Percentiles rank a stretch among this genome's conserved stretches.
These are phyloP conservation scores for Lontra canadensis DNA, from an alignment of 2,113 vertebrate species.

Conservation along the genomic window DNA sequence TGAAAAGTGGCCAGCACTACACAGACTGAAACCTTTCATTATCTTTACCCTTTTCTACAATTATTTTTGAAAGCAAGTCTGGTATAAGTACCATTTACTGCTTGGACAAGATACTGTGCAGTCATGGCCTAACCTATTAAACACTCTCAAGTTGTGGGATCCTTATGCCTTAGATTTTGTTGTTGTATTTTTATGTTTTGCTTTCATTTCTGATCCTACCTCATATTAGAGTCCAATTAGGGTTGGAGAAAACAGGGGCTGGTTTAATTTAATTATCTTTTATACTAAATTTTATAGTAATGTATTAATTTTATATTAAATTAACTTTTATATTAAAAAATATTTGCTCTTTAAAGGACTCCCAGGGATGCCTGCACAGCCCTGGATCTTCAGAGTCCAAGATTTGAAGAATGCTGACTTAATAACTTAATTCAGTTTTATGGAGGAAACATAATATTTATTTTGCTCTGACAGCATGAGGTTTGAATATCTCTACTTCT, in stretches of 20 bases:
- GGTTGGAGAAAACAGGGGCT: background rate
- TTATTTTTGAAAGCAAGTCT: constrained; percentile 15
- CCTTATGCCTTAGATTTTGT: background rate
- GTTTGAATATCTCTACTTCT: background rate
- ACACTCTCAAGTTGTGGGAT: background rate
- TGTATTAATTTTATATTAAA: too few relatives aligned
- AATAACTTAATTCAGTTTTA: constrained; percentile 3
- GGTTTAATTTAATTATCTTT: background rate
- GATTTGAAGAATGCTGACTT: background rate
- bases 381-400: background rate
- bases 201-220: background rate
- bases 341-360: constrained; percentile 2
- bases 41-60: background rate
- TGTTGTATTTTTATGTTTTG: background rate
- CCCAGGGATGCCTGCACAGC: background rate
- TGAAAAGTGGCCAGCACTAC: constrained; percentile 27
- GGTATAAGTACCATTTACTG: background rate
- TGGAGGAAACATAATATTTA: constrained; percentile 18
- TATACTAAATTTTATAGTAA: too few relatives aligned
- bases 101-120: background rate
- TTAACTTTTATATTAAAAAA: background rate
- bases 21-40: background rate
- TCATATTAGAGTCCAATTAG: background rate
- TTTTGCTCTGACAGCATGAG: background rate
- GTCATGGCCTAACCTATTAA: background rate